Percentiles rank a stretch among this genome's conserved stretches.
phyloP scores from a whole-genome alignment of 2,797 vertebrate genomes.

The Epinephelus coioides region DNA sequence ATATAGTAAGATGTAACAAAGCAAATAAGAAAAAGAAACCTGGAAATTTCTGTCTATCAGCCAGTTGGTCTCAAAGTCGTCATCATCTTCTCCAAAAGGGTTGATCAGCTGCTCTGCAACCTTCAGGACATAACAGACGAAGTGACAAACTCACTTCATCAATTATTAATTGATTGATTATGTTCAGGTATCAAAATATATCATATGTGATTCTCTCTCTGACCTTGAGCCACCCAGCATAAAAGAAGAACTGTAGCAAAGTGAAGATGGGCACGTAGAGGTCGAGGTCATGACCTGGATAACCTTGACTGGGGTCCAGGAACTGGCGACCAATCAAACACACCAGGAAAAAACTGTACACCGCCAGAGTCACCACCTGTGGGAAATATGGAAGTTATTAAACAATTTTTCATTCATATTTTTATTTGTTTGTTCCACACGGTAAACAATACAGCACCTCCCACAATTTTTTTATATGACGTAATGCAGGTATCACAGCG shows the following conservation, averaged over 20 bases:
- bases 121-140: slow-evolving; percentile 70
- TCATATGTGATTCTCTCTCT: not conserved
- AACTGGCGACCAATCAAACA: slow-evolving; percentile 96
- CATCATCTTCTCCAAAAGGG: slow-evolving; percentile 95
- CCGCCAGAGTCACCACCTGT: slow-evolving; percentile 94
- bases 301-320: slow-evolving; percentile 91
- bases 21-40: slow-evolving; percentile 65
- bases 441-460: not conserved
- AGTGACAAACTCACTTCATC: not conserved
- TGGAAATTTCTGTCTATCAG: slow-evolving; percentile 95
- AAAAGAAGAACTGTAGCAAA: slow-evolving; percentile 96
- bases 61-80: slow-evolving; percentile 95
- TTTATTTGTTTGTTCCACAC: not conserved
- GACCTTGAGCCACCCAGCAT: slow-evolving; percentile 96
- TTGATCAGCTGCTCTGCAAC: slow-evolving; percentile 96
- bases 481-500: not conserved
- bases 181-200: not conserved
- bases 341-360: slow-evolving; percentile 95
- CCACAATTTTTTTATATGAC: not conserved
- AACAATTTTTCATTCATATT: not conserved
- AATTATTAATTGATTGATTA: not conserved
- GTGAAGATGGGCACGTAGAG: slow-evolving; percentile 94
- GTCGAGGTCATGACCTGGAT: slow-evolving; percentile 92
- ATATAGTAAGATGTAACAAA: too few species aligned
- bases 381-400: not conserved